These are phyloP conservation scores for Hypselothyrea guttata DNA, from an alignment of 2,888 invertebrate genomes.

Conservation along the genomic window DNA sequence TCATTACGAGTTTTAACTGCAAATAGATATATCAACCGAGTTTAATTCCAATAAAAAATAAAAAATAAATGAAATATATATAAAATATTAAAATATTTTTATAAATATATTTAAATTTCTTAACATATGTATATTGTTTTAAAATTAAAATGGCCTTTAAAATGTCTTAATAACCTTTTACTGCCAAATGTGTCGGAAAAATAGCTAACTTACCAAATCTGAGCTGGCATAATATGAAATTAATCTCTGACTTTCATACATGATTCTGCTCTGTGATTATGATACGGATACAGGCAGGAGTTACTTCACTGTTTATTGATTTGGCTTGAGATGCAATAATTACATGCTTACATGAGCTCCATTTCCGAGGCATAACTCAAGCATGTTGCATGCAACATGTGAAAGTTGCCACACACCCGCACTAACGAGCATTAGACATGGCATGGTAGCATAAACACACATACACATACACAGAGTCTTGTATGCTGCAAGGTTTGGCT, in stretches of 20 bases:
- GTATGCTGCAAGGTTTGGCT: constrained; percentile 16
- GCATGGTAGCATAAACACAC: constrained; percentile 28
- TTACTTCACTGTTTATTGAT: constrained; percentile 55
- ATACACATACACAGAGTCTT: constrained; percentile 17
- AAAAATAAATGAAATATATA: no score
- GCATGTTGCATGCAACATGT: constrained; percentile 59
- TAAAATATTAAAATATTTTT: no score
- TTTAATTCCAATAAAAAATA: no score
- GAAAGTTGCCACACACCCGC: constrained; percentile 33
- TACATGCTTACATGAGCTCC: constrained; percentile 64
- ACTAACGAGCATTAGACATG: constrained; percentile 19
- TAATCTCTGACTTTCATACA: constrained; percentile 20
- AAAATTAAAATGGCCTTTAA: no score
- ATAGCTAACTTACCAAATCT: no score
- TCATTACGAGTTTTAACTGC: no score
- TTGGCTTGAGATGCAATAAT: constrained; percentile 65
- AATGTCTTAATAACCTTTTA: no score
- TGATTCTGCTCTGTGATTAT: constrained; percentile 32
- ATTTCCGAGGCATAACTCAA: constrained; percentile 65
- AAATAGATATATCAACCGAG: no score
- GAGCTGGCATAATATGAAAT: no score
- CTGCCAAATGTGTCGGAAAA: no score
- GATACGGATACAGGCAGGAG: constrained; percentile 10
- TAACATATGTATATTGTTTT: no score
- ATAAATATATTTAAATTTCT: no score